Base-by-base conservation (phyloP, 2,888 invertebrate species). In the Mesorhabditis belari region DNA sequence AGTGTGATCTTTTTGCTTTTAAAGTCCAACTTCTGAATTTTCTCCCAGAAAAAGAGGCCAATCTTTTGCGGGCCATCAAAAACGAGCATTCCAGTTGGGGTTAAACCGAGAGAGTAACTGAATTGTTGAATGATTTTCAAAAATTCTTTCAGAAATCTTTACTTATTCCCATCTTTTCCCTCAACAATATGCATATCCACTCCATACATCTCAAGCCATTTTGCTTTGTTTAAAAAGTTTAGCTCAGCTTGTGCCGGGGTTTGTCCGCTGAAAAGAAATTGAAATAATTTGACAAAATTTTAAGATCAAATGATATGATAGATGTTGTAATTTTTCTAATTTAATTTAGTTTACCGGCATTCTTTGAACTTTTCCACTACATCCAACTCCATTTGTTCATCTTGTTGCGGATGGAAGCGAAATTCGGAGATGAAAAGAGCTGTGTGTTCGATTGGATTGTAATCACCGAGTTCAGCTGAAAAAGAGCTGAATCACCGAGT, bases 351-450 rank as follows among this genome's bases (percentile, higher is more conserved):
- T 51, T 35, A 71, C 70, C 64, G 60, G 59, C 66, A 72, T 26
- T 49, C 62, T 61, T 90, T 90, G 83, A 88, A 98, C 81, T 92
- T 90, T 72, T 96, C 92, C 68, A 94, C 84, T 77, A 95, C 91
- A 81, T 89, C 89, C 60, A 92, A 87, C 85, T 99, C 98, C 87
- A 98, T 75, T 49, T 74, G 63, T 77, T 90, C 79, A 63, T 79
- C 79, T 63, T 79, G 79, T 59, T 72, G 89, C 2, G 93, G 93
- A 59, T 93, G 89, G 85, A 99, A 99, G 65, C 91, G 88, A 83
- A 98, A 99, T 84, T 98, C 95, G 1, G 96, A 98, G 2, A 99
- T 91, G 59, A 92, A 91, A 17, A 91, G 91, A n/a, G 94, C 91
- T 6, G 91, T 90, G 82, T 99, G 98, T 59, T 89, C 86, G 51